These are phyloP conservation scores for Acrobasis consociella DNA, from an alignment of 2,888 invertebrate species.

Conservation along the genomic window DNA sequence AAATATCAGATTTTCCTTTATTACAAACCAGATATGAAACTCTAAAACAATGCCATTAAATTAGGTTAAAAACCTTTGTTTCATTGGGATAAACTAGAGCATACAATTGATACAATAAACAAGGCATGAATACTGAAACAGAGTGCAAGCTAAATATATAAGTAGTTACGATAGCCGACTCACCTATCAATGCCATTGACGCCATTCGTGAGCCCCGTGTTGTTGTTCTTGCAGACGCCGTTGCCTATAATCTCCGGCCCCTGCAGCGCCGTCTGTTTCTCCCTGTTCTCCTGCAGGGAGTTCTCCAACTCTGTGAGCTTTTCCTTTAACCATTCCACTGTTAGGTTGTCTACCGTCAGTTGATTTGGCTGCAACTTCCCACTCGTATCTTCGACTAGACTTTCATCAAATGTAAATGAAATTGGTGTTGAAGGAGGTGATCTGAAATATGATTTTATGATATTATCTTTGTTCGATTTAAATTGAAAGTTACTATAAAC, in stretches of 20 bases:
- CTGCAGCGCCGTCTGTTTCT: slow-evolving; percentile 84
- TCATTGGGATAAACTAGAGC: not conserved
- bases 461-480: too few species aligned
- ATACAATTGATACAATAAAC: not conserved
- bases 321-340: slow-evolving; percentile 93
- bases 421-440: slow-evolving; percentile 90
- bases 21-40: not conserved
- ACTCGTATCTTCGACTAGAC: slow-evolving; percentile 93
- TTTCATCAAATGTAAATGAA: slow-evolving; percentile 93
- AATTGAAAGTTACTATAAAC: too few species aligned
- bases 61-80: not conserved
- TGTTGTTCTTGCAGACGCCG: slow-evolving; percentile 76
- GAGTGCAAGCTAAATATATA: not conserved
- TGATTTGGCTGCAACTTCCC: slow-evolving; percentile 94
- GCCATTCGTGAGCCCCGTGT: slow-evolving; percentile 76
- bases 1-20: too few species aligned
- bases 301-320: slow-evolving; percentile 90
- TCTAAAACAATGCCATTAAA: not conserved
- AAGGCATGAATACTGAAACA: not conserved
- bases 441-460: slow-evolving; percentile 70
- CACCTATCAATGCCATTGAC: slow-evolving; percentile 80
- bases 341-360: slow-evolving; percentile 95
- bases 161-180: slow-evolving; percentile 19
- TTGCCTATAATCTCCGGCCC: slow-evolving; percentile 79
- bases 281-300: slow-evolving; percentile 90